Conservation (phyloP, 2,888 invertebrate genomes). For the Latheticus oryzae region DNA sequence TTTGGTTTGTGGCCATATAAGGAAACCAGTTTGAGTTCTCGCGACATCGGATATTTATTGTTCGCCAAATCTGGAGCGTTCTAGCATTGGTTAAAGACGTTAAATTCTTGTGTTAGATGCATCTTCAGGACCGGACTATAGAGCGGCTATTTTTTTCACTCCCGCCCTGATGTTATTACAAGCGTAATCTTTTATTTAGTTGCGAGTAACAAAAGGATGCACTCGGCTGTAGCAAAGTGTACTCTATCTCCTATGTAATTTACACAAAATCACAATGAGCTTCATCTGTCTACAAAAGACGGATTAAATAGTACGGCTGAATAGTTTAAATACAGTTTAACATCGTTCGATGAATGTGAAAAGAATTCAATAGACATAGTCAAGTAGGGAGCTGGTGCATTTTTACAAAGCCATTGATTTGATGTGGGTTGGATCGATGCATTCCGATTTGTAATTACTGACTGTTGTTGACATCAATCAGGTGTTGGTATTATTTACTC, state of each 20-base stretch:
- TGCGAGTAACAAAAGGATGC: conserved; percentile 35
- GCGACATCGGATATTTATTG: conserved; percentile 30
- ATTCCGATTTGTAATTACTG: conserved; percentile 27
- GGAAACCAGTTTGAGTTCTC: conserved; percentile 29
- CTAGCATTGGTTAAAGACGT: conserved; percentile 1
- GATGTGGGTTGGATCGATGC: conserved; percentile 28
- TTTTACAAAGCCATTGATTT: conserved; percentile 32
- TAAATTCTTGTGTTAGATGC: too few species aligned
- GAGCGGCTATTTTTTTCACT: too few species aligned
- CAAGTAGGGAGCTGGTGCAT: conserved; percentile 33
- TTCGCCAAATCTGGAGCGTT: conserved; percentile 33
- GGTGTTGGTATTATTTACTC: conserved; percentile 9
- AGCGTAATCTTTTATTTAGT: conserved; percentile 27
- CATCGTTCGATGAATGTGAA: conserved; percentile 32
- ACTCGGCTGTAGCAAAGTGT: conserved; percentile 26
- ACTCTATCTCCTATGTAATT: conserved; percentile 35
- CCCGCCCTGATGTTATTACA: background rate
- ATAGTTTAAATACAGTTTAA: conserved; percentile 34
- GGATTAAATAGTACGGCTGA: conserved; percentile 37
- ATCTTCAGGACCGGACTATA: too few species aligned
- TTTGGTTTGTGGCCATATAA: conserved; percentile 28
- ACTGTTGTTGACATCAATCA: conserved; percentile 5
- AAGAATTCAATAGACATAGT: conserved; percentile 38
- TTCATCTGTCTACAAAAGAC: conserved; percentile 36
- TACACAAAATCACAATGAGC: conserved; percentile 39